Evolutionary conservation across 2,113 vertebrate genomes (phyloP), one percentile per base, ranked within the genome.

Genomic region (Amphiprion percula): DNA sequence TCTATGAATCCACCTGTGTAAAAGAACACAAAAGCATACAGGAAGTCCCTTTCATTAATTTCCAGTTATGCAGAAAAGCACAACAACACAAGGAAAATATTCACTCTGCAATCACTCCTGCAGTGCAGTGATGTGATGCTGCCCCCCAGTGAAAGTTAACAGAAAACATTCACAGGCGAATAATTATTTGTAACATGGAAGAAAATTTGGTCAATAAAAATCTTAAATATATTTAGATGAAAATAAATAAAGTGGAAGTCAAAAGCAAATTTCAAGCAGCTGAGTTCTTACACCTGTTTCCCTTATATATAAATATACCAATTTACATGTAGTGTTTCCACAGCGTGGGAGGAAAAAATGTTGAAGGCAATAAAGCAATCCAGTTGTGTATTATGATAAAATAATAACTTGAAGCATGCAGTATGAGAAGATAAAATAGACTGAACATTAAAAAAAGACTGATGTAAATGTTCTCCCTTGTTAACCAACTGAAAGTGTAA

Each of bases 191-290:
- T 15, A 41, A 10, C 58, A 17, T n/a, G 44, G 52, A 50, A 64
- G 21, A 69, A 26, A 70, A 44, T 44, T 1, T n/a, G 23, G n/a
- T 41, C 9, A 24, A 46, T 55, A 56, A 54, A 81, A 21, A 12
- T 11, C 59, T 71, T 10, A 68, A 54, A 61, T 81, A 80, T 59
- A 59, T 8, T 26, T 49, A 49, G 24, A 68, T 10, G 33, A 53
- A 26, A 62, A 87, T 78, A 80, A 78, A 86, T 62, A 76, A 55
- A 71, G 12, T 60, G n/a, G 2, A 79, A 71, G 26, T 26, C 26
- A 74, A 24, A 60, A 72, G 7, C 53, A 33, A 67, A 12, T 11
- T 12, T 28, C 23, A 4, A 15, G 50, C 16, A 44, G 33, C 33
- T 1, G 11, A 44, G 5, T 28, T 67, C 17, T 54, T 28, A 39